phyloP scores from a whole-genome alignment of 2,888 invertebrate species.

The Trichopoda pennipes region DNA sequence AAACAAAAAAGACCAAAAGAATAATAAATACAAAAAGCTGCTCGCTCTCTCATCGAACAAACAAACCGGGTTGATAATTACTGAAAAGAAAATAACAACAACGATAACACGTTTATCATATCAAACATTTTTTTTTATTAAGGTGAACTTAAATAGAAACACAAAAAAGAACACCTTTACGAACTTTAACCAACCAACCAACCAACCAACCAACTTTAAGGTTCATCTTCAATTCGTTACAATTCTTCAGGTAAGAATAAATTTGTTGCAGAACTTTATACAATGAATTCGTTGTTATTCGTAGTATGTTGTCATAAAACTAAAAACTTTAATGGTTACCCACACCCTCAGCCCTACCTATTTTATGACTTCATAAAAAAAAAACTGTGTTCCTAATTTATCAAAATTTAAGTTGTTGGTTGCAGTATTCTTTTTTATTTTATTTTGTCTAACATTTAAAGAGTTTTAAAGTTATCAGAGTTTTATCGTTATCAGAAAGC shows the following conservation, averaged over 20 bases:
- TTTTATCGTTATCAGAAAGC: too few relatives aligned
- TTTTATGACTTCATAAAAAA: too few relatives aligned
- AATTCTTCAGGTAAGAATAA: slow-evolving; percentile 38
- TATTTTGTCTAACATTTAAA: too few relatives aligned
- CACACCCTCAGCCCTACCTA: too few relatives aligned
- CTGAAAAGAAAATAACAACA: slow-evolving; percentile 33
- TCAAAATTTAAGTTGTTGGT: too few relatives aligned
- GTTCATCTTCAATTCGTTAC: slow-evolving; percentile 45
- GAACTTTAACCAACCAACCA: slow-evolving; percentile 41
- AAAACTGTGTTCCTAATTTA: too few relatives aligned
- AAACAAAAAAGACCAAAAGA: slow-evolving; percentile 7
- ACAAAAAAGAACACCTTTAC: slow-evolving; percentile 39
- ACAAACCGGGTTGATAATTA: slow-evolving; percentile 55
- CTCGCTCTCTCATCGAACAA: slow-evolving; percentile 13
- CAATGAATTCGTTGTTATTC: slow-evolving; percentile 25
- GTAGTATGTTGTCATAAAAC: background rate
- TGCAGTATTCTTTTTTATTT: too few relatives aligned
- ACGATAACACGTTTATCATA: slow-evolving; percentile 37
- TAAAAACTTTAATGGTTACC: too few relatives aligned
- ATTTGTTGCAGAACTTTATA: slow-evolving; percentile 23
- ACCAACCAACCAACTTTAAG: slow-evolving; percentile 53
- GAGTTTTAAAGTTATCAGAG: too few relatives aligned
- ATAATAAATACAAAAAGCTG: slow-evolving; percentile 12
- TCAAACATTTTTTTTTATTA: slow-evolving; percentile 43
- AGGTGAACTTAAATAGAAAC: slow-evolving; percentile 33